Percentiles rank a stretch among this genome's conserved stretches.
Evolutionary conservation across 1,140 invertebrate genomes (phyloP).

Genomic region (Melanaphis sacchari): DNA sequence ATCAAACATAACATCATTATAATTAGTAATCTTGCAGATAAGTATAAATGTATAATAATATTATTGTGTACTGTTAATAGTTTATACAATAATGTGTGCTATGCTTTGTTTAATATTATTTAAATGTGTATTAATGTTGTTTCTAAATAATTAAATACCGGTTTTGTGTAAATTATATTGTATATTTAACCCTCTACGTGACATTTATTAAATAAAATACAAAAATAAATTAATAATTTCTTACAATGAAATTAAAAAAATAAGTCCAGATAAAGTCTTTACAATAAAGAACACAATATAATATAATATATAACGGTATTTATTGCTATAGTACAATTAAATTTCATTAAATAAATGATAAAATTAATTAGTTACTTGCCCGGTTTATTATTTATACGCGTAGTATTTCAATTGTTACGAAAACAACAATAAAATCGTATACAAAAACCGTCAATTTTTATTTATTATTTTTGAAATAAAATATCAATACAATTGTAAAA

Average conservation of each 20-base stretch:
- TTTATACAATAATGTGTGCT: not conserved
- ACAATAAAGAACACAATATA: not conserved
- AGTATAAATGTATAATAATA: not conserved
- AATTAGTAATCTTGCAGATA: not conserved
- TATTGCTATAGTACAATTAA: not conserved
- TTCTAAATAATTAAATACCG: not conserved
- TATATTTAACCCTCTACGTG: not conserved
- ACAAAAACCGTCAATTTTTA: not conserved
- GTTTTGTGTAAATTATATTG: not conserved
- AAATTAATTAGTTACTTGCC: not conserved
- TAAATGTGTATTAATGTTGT: not conserved
- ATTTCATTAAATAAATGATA: not conserved
- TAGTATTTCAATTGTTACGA: not conserved
- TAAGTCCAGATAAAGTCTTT: not conserved
- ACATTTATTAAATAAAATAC: not conserved
- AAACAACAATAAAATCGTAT: not conserved
- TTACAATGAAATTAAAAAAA: not conserved
- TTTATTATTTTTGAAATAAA: not conserved
- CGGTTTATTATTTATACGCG: not conserved
- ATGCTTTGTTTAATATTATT: not conserved
- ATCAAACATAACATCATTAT: not conserved
- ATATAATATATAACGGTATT: not conserved
- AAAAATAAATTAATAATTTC: not conserved
- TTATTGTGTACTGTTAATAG: not conserved
- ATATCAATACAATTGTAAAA: not conserved